Conservation (phyloP, 2,888 invertebrate species). For the Xestoiulus laeticollis region DNA sequence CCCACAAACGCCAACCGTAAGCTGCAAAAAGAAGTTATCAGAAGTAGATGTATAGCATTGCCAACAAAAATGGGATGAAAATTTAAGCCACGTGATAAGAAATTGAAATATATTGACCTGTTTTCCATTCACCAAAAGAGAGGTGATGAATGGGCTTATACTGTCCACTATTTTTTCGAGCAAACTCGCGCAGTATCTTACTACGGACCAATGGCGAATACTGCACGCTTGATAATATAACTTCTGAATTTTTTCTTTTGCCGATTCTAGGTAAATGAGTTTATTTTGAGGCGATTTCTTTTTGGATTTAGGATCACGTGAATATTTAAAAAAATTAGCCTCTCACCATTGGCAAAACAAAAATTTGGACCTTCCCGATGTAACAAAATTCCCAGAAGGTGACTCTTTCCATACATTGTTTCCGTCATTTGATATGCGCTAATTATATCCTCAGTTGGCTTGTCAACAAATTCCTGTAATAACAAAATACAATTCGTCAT, state of each 20-base stretch:
- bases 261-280: constrained; percentile 62
- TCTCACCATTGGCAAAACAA: constrained; percentile 25
- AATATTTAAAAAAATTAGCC: constrained; percentile 32
- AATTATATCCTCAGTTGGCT: constrained; percentile 79
- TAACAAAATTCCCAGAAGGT: constrained; percentile 83
- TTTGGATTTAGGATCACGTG: constrained; percentile 47
- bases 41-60: not conserved
- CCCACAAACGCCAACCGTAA: constrained; percentile 93
- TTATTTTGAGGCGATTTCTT: not conserved
- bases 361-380: constrained; percentile 76
- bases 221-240: constrained; percentile 86
- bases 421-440: constrained; percentile 74
- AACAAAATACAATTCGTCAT: not conserved
- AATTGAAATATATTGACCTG: constrained; percentile 72
- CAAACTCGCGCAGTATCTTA: constrained; percentile 93
- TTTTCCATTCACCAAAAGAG: constrained; percentile 96
- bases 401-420: constrained; percentile 81
- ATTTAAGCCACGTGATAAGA: not conserved
- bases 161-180: constrained; percentile 96
- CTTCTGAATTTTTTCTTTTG: constrained; percentile 75
- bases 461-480: constrained; percentile 68
- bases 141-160: constrained; percentile 97
- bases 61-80: not conserved
- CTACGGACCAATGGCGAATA: constrained; percentile 88
- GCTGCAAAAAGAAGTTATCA: constrained; percentile 65